Conservation (phyloP, 2,888 invertebrate species). For the Acanthosoma haemorrhoidale region DNA sequence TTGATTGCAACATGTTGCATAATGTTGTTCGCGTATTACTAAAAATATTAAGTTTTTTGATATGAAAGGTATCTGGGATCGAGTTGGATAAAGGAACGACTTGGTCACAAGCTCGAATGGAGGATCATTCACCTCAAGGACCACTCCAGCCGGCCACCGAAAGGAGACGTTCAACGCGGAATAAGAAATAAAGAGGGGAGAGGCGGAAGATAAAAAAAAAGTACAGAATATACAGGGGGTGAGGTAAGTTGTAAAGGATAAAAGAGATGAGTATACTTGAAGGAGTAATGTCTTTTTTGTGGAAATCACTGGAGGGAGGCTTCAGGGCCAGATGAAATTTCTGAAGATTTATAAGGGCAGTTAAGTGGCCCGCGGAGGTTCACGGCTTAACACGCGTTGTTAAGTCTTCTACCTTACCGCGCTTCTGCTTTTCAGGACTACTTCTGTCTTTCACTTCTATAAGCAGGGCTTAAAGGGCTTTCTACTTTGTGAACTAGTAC, state of each 20-base stretch:
- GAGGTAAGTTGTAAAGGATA: constrained; percentile 12
- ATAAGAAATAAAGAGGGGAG: no score
- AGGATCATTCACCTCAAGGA: not conserved
- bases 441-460: no score
- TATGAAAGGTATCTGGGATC: no score
- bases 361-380: not conserved
- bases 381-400: no score
- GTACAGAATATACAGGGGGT: not conserved
- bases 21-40: no score
- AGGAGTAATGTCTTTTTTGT: constrained; percentile 8
- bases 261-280: not conserved
- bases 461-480: no score
- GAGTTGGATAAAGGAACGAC: not conserved
- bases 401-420: no score
- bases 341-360: not conserved
- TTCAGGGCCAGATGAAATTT: constrained; percentile 7
- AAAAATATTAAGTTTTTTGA: no score
- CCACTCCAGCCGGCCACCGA: not conserved
- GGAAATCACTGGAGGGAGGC: constrained; percentile 1
- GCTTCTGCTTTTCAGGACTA: no score
- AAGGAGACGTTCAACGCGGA: no score
- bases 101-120: not conserved
- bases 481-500: no score
- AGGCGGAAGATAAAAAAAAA: not conserved
- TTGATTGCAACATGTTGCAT: no score